These are phyloP conservation scores for Sternarchorhynchus goeldii DNA, from an alignment of 2,797 vertebrate species.

Conservation along the genomic window DNA sequence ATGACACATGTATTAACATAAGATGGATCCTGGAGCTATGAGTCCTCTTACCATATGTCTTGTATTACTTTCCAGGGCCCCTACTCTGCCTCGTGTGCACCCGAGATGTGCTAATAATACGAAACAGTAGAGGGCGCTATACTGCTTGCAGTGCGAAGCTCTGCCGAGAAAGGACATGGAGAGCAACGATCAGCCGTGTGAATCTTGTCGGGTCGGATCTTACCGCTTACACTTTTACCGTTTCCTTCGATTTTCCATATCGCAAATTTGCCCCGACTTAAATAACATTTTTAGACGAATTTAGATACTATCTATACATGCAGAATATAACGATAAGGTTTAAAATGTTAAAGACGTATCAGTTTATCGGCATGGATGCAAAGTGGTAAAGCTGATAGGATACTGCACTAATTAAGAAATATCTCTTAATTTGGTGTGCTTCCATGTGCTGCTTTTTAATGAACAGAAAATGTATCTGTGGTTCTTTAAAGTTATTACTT, in stretches of 20 bases:
- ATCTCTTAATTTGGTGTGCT: too few species aligned
- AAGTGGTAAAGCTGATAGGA: too few species aligned
- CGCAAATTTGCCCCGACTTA: too few species aligned
- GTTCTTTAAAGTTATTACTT: background rate
- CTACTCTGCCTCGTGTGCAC: slow-evolving; percentile 42
- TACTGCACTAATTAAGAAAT: too few species aligned
- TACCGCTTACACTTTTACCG: too few species aligned
- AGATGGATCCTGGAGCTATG: slow-evolving; percentile 79
- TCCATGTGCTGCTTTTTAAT: too few species aligned
- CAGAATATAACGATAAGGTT: background rate
- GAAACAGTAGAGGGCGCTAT: slow-evolving; percentile 70
- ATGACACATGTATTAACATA: slow-evolving; percentile 79
- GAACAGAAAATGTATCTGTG: background rate
- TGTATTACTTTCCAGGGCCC: slow-evolving; percentile 66
- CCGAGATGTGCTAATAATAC: slow-evolving; percentile 34
- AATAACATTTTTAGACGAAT: background rate
- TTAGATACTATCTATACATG: background rate
- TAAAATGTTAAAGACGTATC: background rate
- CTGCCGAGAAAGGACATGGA: background rate
- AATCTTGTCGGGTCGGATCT: too few species aligned
- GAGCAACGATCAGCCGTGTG: too few species aligned
- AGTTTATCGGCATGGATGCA: too few species aligned
- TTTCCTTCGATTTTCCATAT: too few species aligned
- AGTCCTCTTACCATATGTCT: slow-evolving; percentile 77
- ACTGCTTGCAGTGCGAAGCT: background rate